These are phyloP conservation scores for Macrophya annulata DNA, from an alignment of 2,888 invertebrate genomes.

Conservation along the genomic window DNA sequence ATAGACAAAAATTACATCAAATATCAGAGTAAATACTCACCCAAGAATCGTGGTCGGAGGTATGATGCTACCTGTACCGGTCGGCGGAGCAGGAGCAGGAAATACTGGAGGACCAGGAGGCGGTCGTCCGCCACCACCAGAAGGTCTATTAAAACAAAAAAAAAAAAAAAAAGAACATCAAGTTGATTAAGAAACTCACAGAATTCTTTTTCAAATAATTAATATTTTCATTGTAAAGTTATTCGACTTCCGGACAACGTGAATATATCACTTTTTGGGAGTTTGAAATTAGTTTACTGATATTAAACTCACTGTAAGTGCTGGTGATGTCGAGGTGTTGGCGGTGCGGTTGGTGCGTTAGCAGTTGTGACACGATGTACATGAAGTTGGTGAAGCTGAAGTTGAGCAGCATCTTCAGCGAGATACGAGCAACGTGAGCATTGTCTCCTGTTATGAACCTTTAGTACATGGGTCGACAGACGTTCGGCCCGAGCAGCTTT, in stretches of 20 bases:
- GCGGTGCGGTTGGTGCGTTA: conserved; percentile 66
- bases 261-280: background rate
- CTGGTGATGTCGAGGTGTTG: conserved; percentile 57
- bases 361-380: conserved; percentile 73
- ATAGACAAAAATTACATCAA: background rate
- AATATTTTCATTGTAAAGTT: background rate
- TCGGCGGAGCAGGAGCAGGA: conserved; percentile 81
- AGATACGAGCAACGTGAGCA: conserved; percentile 94
- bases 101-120: conserved; percentile 78
- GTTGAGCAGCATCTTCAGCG: conserved; percentile 91
- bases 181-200: background rate
- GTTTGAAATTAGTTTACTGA: background rate
- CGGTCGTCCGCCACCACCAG: conserved; percentile 73
- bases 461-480: conserved; percentile 93
- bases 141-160: conserved; percentile 66
- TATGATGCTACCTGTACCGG: conserved; percentile 77
- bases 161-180: too few species aligned
- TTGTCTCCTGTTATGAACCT: conserved; percentile 95
- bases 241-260: background rate
- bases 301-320: conserved; percentile 61
- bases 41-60: conserved; percentile 75
- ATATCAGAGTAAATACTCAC: conserved; percentile 67
- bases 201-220: background rate
- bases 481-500: conserved; percentile 96
- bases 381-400: conserved; percentile 87